Evolutionary conservation across 2,888 invertebrate genomes (phyloP).

Genomic region (Clanis bilineata): DNA sequence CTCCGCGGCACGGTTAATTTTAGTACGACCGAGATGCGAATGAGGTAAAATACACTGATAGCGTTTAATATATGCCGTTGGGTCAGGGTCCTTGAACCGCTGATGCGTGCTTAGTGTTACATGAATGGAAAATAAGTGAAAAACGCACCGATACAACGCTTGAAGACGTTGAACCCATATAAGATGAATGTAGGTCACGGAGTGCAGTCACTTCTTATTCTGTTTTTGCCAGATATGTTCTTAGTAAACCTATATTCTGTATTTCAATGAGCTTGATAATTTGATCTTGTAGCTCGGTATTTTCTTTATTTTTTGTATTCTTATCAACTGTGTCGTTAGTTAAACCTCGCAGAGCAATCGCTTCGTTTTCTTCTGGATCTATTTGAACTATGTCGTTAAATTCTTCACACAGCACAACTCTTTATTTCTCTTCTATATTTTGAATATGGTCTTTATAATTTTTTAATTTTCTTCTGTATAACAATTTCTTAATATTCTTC

Average conservation of each 20-base stretch:
- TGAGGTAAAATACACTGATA: conserved; percentile 26
- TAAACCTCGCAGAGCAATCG: not conserved
- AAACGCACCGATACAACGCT: conserved; percentile 32
- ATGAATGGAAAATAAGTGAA: not conserved
- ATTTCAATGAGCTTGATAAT: too few species aligned
- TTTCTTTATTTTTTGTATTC: too few species aligned
- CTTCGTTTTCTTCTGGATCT: not conserved
- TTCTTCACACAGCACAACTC: not conserved
- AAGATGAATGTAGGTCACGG: conserved; percentile 37
- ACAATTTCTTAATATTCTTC: not conserved
- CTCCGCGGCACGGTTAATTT: conserved; percentile 11
- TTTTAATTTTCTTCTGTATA: not conserved
- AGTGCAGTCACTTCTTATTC: not conserved
- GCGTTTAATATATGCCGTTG: conserved; percentile 3
- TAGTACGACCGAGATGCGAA: conserved; percentile 26
- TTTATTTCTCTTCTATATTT: not conserved
- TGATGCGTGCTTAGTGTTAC: not conserved
- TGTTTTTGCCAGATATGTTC: too few species aligned
- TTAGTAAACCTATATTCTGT: too few species aligned
- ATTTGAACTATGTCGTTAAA: not conserved
- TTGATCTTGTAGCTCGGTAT: too few species aligned
- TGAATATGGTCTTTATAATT: too few species aligned
- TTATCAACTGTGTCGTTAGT: too few species aligned
- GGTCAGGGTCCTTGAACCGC: conserved; percentile 12
- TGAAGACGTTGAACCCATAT: conserved; percentile 61